A percentile compares a stretch with the other conserved stretches of the same genome.
phyloP scores from a whole-genome alignment of 2,888 invertebrate species.

The Pseudoips prasinana region DNA sequence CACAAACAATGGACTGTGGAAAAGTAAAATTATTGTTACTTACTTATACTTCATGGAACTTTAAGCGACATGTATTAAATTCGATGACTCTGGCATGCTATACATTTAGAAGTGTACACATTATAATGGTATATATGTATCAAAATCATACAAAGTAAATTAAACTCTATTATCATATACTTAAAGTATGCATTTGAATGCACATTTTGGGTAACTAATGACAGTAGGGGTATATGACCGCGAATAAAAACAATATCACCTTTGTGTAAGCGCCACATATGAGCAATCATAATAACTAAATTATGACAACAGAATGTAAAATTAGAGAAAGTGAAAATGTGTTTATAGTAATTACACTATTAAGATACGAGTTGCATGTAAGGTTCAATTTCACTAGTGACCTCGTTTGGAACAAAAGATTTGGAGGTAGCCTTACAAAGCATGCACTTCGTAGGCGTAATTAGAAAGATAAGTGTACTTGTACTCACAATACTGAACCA shows the following conservation, averaged over 20 bases:
- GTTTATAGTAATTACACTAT: slow-evolving; percentile 2
- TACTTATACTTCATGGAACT: too few relatives aligned
- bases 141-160: slow-evolving; percentile 14
- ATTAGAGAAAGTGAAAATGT: slow-evolving; percentile 29
- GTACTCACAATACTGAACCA: slow-evolving; percentile 23
- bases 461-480: slow-evolving; percentile 13
- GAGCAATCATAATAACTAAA: slow-evolving; percentile 13
- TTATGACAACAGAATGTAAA: slow-evolving; percentile 19
- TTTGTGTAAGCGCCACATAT: slow-evolving; percentile 18
- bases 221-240: slow-evolving; percentile 34
- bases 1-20: slow-evolving; percentile 96
- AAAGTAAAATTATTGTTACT: slow-evolving; percentile 9
- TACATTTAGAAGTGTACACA: slow-evolving; percentile 7
- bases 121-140: slow-evolving; percentile 13
- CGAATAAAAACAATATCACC: slow-evolving; percentile 19
- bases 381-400: slow-evolving; percentile 27
- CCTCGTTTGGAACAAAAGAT: slow-evolving; percentile 53
- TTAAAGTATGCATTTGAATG: slow-evolving; percentile 29
- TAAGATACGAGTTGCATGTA: too few relatives aligned
- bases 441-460: slow-evolving; percentile 20
- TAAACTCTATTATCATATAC: slow-evolving; percentile 16
- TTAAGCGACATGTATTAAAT: too few relatives aligned
- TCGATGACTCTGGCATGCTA: too few relatives aligned
- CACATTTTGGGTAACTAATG: slow-evolving; percentile 21
- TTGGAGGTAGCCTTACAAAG: slow-evolving; percentile 40